Conservation (phyloP, 2,888 invertebrate genomes). For the Lochmaea capreae region DNA sequence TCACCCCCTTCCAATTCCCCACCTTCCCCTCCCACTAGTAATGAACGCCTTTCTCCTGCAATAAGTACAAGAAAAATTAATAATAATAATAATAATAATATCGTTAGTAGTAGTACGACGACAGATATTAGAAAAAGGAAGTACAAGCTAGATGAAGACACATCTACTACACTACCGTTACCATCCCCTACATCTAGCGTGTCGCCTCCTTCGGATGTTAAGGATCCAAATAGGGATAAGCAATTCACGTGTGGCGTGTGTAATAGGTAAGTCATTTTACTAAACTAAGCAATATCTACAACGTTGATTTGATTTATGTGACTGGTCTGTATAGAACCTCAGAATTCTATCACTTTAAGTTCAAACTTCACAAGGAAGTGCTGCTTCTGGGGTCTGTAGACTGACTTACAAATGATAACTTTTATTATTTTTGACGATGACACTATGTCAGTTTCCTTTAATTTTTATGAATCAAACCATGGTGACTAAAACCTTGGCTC, state of each 20-base stretch:
- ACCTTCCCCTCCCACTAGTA: conserved; percentile 67
- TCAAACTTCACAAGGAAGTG: too few relatives aligned
- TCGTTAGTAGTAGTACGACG: conserved; percentile 65
- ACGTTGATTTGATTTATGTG: too few relatives aligned
- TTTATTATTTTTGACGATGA: too few relatives aligned
- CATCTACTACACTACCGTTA: conserved; percentile 59
- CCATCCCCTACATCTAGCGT: conserved; percentile 70
- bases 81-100: conserved; percentile 65
- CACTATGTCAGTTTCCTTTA: too few relatives aligned
- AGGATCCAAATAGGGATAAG: conserved; percentile 72
- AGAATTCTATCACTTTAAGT: too few relatives aligned
- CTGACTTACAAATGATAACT: too few relatives aligned
- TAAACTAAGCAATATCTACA: neutral
- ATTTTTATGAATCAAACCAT: too few relatives aligned
- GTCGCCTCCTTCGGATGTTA: conserved; percentile 65
- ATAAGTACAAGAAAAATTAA: conserved; percentile 58
- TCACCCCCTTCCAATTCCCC: conserved; percentile 63
- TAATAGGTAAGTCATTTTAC: conserved; percentile 65
- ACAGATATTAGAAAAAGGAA: conserved; percentile 54
- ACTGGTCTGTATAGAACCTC: too few relatives aligned
- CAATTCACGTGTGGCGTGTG: conserved; percentile 91
- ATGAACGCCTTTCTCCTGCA: conserved; percentile 63
- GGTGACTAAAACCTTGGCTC: too few relatives aligned
- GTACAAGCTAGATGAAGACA: conserved; percentile 56
- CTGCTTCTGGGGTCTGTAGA: too few relatives aligned